Evolutionary conservation across 2,888 invertebrate species (phyloP).

Genomic region (Ctena decussata): DNA sequence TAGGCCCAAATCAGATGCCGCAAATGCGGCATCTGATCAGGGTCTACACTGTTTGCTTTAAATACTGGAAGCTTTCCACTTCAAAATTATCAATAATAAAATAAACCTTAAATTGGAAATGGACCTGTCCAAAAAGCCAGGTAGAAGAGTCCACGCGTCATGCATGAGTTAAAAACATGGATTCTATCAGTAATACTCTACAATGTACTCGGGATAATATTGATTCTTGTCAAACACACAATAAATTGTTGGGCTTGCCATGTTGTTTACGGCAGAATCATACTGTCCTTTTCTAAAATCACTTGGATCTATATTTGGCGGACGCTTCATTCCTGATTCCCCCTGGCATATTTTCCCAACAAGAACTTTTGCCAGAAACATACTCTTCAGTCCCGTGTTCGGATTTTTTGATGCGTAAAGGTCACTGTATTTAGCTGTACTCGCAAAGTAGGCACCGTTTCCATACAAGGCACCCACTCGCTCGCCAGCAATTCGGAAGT

Average conservation of each 20-base stretch:
- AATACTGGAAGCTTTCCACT: too few relatives aligned
- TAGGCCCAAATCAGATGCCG: neutral
- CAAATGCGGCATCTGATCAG: too few relatives aligned
- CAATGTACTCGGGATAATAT: slow-evolving; percentile 78
- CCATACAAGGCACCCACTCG: slow-evolving; percentile 69
- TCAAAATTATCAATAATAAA: too few relatives aligned
- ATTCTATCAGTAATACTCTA: slow-evolving; percentile 48
- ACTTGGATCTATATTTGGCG: slow-evolving; percentile 50
- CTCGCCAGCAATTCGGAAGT: slow-evolving; percentile 68
- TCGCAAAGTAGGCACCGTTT: slow-evolving; percentile 60
- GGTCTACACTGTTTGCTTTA: neutral
- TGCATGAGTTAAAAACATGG: too few relatives aligned
- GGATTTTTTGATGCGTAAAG: slow-evolving; percentile 44
- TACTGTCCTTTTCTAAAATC: slow-evolving; percentile 64
- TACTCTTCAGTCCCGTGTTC: slow-evolving; percentile 46
- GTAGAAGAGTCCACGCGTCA: too few relatives aligned
- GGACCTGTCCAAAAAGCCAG: too few relatives aligned
- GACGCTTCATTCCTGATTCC: slow-evolving; percentile 87
- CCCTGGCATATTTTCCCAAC: slow-evolving; percentile 44
- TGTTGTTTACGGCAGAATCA: slow-evolving; percentile 74
- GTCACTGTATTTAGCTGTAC: slow-evolving; percentile 60
- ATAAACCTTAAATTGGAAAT: too few relatives aligned
- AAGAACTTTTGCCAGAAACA: slow-evolving; percentile 67
- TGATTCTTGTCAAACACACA: slow-evolving; percentile 79
- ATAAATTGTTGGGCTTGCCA: slow-evolving; percentile 71